Base-by-base conservation (phyloP, 2,797 vertebrate genomes). In the Bovichtus variegatus region DNA sequence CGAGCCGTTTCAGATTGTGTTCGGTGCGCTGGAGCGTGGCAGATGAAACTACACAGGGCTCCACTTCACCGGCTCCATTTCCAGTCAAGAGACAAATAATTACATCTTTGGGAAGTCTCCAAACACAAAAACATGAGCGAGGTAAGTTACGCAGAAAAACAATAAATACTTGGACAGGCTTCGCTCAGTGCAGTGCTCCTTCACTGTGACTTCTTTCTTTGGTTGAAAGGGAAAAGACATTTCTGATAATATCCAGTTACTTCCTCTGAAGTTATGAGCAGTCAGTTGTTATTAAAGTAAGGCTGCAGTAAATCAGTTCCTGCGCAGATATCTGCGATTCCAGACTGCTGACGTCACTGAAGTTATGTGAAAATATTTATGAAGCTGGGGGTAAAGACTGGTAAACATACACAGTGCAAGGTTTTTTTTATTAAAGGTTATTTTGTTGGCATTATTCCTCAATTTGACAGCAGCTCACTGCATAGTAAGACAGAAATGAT, bases 41-140 rank as follows among this genome's bases (percentile, higher is more conserved):
- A 74, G 73, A 84, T 84, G 61, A 80, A 80, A 60, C 70, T 69
- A 64, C 38, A 44, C 78, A n/a, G 71, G 74, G 63, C 68, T 86
- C 62, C 66, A 51, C 70, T 85, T 79, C 74, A 76, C 18, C 13
- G 16, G 13, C 46, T 82, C 53, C 69, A 51, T 68, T 87, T 75
- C 71, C 78, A 88, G 73, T 62, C 76, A 77, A 67, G 64, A 76
- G 63, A 73, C 82, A 80, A 82, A 86, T 82, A 79, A 89, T 85
- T 77, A 60, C 54, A 59, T 51, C 68, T 81, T 71, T 82, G 76
- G 78, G 82, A 83, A 66, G 21, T 47, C 57, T 77, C 71, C 70
- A 76, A 73, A 80, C 49, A 59, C 59, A 61, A 58, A 76, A 70
- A 81, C 27, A 23, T 0, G 23, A 21, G 23, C 23, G 38, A 62